Base-by-base conservation (phyloP, 2,113 vertebrate genomes). In the Struthio camelus region DNA sequence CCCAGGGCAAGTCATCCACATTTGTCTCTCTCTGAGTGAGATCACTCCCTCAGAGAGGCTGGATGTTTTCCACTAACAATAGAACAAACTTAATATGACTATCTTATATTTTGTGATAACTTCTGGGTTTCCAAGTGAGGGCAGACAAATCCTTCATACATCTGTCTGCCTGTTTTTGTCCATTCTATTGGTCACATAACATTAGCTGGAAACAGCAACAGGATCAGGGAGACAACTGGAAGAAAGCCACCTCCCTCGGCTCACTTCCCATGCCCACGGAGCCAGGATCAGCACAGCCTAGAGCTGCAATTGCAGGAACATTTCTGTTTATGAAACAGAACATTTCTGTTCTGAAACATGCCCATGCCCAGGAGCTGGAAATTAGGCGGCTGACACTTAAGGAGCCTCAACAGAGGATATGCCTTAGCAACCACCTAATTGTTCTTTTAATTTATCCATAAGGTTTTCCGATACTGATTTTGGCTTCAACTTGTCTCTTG, bases 301-400 rank as follows among this genome's bases (percentile, higher is more conserved):
- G 34, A 6, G 14, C 9, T 61, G 64, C 71, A 34, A 46, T 24
- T 86, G 11, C 15, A 80, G 9, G 3, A 66, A 32, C 38, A 80
- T 50, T 84, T 20, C 25, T 50, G 42, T 62, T 72, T 66, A 72
- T n/a, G n/a, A n/a, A n/a, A n/a, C n/a, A n/a, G n/a, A n/a, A n/a
- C n/a, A n/a, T n/a, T n/a, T n/a, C n/a, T n/a, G 53, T 59, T n/a
- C 18, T 72, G 54, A 80, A 89, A 70, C 24, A 24, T 0, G 0
- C 50, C 5, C 18, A 11, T 20, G 12, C 23, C 16, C 30, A 75
- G 70, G 30, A 87, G 11, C 48, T 84, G 56, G 67, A 87, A 90
- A 72, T 28, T 18, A 79, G 32, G 7, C 48, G 85, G 22, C 30
- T 88, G 69, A 84, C 7, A 36, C 25, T 38, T 50, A n/a, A 22